Evolutionary conservation across 2,113 vertebrate genomes (phyloP), one percentile per base, ranked within the genome.

Genomic region (Chlamydotis undulata): DNA sequence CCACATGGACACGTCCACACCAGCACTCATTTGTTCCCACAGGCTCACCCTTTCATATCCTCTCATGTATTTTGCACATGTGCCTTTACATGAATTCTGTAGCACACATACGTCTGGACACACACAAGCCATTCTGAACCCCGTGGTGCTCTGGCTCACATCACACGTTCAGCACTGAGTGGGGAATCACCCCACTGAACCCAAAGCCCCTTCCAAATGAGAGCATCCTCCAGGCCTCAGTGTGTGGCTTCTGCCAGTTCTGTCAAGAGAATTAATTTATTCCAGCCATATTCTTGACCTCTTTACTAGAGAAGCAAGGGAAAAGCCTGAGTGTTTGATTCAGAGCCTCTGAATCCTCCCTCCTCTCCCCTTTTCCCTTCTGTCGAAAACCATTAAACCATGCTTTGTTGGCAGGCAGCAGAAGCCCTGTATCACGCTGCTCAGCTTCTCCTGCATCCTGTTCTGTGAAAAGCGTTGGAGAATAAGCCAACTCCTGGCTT

Each of bases 31-130:
- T 35, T 47, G 6, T 55, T 65, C n/a, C 37, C n/a, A 71, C 15
- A 31, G 6, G 1, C 26, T 55, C 37, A 31, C 5, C 26, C 6
- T 50, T 50, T 55, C 31, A 23, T 9, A 60, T 17, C n/a, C 26
- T 55, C 39, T 67, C 28, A 43, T 1, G 0, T 14, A 7, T 45
- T 33, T 55, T 61, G 31, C 55, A 17, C 5, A 10, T 18, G 8
- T 24, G 7, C 14, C n/a, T 83, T 49, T 37, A 14, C 4, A 35
- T 0, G 26, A 53, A 65, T 4, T 9, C 15, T 1, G 1, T 4
- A 71, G 14, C 28, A 57, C 12, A 47, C 53, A 22, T 11, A 28
- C 2, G 0, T 4, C 21, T 50, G 75, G 76, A 4, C 10, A 14
- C 19, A 43, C 3, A 43, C 3, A 37, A 90, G 18, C 16, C 59